A percentile compares a stretch with the other conserved stretches of the same genome.
Conservation (phyloP, 2,888 invertebrate species). For the Pheosia tremula region DNA sequence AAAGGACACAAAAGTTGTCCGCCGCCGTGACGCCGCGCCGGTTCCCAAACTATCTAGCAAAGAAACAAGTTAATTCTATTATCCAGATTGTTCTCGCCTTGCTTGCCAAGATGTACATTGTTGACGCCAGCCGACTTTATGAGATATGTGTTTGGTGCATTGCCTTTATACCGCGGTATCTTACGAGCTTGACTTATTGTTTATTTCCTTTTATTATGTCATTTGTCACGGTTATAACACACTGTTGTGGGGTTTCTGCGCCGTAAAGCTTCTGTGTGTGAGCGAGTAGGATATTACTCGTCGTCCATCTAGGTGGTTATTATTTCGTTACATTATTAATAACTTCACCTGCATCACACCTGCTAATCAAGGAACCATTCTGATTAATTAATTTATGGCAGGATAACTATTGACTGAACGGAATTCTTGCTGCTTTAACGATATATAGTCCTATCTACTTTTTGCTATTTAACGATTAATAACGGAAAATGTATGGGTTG, state of each 20-base stretch:
- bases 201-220: slow-evolving; percentile 58
- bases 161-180: slow-evolving; percentile 67
- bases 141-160: slow-evolving; percentile 74
- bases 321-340: background rate
- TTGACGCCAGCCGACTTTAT: slow-evolving; percentile 76
- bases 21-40: slow-evolving; percentile 57
- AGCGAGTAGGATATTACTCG: background rate
- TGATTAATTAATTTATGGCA: background rate
- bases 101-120: slow-evolving; percentile 73
- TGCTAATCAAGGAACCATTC: background rate
- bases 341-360: background rate
- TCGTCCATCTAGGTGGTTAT: too few relatives aligned
- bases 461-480: too few relatives aligned
- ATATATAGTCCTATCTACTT: too few relatives aligned
- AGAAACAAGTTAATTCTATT: slow-evolving; percentile 76
- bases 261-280: background rate
- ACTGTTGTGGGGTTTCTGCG: slow-evolving; percentile 15
- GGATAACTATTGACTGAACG: background rate
- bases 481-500: too few relatives aligned
- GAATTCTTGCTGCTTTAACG: too few relatives aligned
- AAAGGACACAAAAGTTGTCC: slow-evolving; percentile 38
- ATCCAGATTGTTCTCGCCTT: slow-evolving; percentile 79
- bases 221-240: slow-evolving; percentile 35
- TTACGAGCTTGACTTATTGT: slow-evolving; percentile 63
- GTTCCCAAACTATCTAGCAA: slow-evolving; percentile 42